Conservation (phyloP, 2,113 vertebrate species). For the Calypte anna region DNA sequence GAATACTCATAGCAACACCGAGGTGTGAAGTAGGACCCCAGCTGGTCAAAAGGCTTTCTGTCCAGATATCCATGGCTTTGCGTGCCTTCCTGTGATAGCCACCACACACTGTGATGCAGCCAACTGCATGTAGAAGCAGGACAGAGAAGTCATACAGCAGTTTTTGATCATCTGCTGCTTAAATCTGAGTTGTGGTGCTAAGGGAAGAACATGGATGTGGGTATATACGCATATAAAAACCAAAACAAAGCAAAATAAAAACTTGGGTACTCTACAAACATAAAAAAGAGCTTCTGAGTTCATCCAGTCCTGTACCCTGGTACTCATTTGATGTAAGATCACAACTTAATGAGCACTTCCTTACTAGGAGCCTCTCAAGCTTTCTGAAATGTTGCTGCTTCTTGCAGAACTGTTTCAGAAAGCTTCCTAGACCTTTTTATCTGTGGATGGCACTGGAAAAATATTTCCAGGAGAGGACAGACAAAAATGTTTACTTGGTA, state of each 20-base stretch:
- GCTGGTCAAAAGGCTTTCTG: background rate
- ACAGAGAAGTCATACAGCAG: background rate
- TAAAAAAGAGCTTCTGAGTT: background rate
- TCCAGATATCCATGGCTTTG: accelerated
- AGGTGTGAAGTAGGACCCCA: background rate
- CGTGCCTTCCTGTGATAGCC: background rate
- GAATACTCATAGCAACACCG: background rate
- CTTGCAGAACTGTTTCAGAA: background rate
- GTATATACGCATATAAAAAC: background rate
- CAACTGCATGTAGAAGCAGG: background rate
- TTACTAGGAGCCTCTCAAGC: background rate
- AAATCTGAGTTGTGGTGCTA: background rate
- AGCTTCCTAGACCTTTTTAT: background rate
- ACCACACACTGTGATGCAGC: background rate
- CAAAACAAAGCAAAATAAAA: background rate
- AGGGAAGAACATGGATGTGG: background rate
- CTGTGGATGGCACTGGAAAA: background rate
- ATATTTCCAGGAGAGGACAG: background rate
- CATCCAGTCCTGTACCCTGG: background rate
- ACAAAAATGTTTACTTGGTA: background rate
- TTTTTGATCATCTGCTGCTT: background rate
- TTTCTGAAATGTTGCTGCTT: background rate
- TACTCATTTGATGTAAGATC: background rate
- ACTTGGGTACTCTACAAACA: background rate
- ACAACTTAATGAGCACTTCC: background rate